Base-by-base conservation (phyloP, 2,888 invertebrate species). In the Agrotis clavis region DNA sequence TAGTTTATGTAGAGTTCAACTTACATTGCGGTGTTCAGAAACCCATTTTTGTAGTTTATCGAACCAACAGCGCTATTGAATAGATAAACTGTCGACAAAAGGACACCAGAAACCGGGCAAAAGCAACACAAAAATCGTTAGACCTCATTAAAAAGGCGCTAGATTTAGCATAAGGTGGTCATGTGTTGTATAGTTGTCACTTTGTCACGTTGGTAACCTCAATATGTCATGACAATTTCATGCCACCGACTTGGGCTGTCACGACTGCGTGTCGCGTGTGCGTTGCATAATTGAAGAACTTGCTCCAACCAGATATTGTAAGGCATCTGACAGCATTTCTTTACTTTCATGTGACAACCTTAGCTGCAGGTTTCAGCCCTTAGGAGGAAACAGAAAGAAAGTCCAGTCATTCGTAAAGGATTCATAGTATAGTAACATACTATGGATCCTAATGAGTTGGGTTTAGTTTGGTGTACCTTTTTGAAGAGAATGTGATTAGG, bases 171-270 rank as follows among this genome's bases (percentile, higher is more conserved):
- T 77, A 35, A 75, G 61, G 54, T 68, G 71, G 61, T 65, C 77
- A 78, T 62, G 60, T 72, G 74, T 84, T 81, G 86, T 88, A 25
- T 35, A 50, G 66, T 54, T 75, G 82, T 76, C 76, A 76, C 67
- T 76, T 71, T 71, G 83, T 79, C 87, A 77, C 85, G 79, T 79
- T 85, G 82, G 16, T 57, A 90, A 87, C 93, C 91, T 87, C 90
- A 87, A 90, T 89, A 88, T 87, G 89, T 89, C 90, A 90, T 81
- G 86, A 85, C 74, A 85, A 89, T 86, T 87, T 87, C 83, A 84
- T 77, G 86, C 77, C 72, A 64, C 63, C 69, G 64, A 78, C 83
- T 79, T 81, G 81, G 78, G 74, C 86, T 78, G 77, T 86, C 92
- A 92, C 91, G 92, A 91, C 85, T 74, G 47, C 84, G 76, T 83